Conservation (phyloP, 1,140 invertebrate genomes). For the Teleogryllus occipitalis region DNA sequence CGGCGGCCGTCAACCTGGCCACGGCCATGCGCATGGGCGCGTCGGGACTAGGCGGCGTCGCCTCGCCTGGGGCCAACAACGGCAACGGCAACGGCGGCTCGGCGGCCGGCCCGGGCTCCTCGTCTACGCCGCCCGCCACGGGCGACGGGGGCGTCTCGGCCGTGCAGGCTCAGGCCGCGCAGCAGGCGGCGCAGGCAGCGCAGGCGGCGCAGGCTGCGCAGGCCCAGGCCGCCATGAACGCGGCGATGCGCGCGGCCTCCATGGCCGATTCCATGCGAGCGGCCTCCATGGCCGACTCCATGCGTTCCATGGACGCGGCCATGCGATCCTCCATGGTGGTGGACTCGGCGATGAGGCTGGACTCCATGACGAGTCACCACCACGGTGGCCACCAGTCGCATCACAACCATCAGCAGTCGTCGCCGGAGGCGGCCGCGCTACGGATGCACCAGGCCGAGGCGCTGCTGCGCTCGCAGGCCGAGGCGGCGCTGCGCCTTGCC, state of each 20-base stretch:
- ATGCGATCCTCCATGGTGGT: conserved; percentile 26
- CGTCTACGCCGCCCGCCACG: conserved; percentile 35
- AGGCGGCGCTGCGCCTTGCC: conserved; percentile 68
- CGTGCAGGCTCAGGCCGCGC: conserved; percentile 31
- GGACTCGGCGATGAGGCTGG: conserved; percentile 21
- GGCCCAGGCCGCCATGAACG: conserved; percentile 34
- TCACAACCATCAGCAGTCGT: conserved; percentile 30
- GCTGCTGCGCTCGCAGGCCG: conserved; percentile 69
- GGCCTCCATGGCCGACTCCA: conserved; percentile 24
- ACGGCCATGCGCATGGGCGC: conserved; percentile 66
- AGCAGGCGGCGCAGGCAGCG: conserved; percentile 35
- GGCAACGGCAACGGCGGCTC: conserved; percentile 44
- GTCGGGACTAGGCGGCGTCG: conserved; percentile 14
- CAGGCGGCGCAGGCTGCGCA: conserved; percentile 25
- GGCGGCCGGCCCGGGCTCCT: background rate
- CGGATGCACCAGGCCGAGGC: conserved; percentile 71
- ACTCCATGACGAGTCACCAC: conserved; percentile 18
- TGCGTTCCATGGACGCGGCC: conserved; percentile 32
- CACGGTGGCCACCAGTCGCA: conserved; percentile 19
- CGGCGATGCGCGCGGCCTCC: conserved; percentile 21
- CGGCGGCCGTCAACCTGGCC: conserved; percentile 63
- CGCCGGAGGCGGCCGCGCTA: conserved; percentile 49
- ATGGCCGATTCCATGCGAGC: conserved; percentile 26
- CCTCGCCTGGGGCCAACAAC: conserved; percentile 42
- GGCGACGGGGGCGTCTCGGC: conserved; percentile 31